Evolutionary conservation across 1,140 invertebrate species (phyloP).

Genomic region (Caenorhabditis briggsae): DNA sequence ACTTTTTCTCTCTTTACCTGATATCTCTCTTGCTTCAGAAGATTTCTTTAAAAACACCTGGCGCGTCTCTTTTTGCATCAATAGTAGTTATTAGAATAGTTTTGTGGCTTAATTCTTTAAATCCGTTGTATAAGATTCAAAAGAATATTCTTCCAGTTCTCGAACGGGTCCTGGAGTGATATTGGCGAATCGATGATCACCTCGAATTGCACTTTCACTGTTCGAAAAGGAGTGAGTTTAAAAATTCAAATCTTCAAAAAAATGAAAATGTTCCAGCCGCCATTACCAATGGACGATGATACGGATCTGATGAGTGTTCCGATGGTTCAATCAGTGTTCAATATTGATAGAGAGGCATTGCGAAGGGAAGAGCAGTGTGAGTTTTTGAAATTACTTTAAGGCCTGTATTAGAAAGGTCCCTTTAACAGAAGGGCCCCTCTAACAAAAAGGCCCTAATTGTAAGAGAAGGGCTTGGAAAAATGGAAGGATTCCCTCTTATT

Average conservation of each 20-base stretch:
- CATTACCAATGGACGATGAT: slow-evolving; percentile 51
- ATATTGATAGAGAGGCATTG: slow-evolving; percentile 58
- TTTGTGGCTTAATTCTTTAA: neutral
- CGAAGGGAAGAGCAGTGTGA: slow-evolving; percentile 53
- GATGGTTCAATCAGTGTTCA: slow-evolving; percentile 22
- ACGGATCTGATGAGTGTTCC: slow-evolving; percentile 57
- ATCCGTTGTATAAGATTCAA: neutral
- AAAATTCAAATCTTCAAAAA: neutral
- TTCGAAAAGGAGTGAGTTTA: slow-evolving; percentile 46
- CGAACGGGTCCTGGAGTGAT: slow-evolving; percentile 60
- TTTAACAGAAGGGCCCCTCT: no score
- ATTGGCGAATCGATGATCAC: slow-evolving; percentile 53
- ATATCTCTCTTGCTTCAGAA: neutral
- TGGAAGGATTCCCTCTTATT: no score
- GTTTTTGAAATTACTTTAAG: neutral
- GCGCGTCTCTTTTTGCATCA: neutral
- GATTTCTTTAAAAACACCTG: slow-evolving; percentile 1
- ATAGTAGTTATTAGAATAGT: neutral
- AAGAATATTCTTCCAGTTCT: slow-evolving; percentile 42
- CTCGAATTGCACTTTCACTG: slow-evolving; percentile 57
- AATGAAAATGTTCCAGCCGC: neutral
- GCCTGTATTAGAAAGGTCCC: no score
- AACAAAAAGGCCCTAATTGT: no score
- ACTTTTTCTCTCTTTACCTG: neutral
- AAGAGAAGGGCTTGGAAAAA: neutral